These are phyloP conservation scores for Melipona bicolor DNA, from an alignment of 2,888 invertebrate genomes.

Conservation along the genomic window DNA sequence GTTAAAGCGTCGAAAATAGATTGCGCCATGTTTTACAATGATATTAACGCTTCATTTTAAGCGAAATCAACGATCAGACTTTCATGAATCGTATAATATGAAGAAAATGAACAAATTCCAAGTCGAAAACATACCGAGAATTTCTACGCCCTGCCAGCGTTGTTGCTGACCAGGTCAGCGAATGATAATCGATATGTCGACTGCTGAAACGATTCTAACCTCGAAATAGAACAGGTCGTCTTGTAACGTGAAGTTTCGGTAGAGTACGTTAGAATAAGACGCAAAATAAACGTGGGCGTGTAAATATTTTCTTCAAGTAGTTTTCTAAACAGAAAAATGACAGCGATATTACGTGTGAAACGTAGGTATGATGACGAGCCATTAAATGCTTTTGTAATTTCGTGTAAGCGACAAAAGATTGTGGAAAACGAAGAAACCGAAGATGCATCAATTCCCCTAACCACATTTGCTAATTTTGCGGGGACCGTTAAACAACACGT, in stretches of 20 bases:
- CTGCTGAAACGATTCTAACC: conserved; percentile 55
- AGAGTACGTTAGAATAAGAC: not conserved
- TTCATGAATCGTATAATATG: conserved; percentile 57
- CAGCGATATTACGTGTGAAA: conserved; percentile 90
- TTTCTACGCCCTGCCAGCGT: conserved; percentile 67
- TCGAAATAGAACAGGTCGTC: not conserved
- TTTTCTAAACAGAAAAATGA: conserved; percentile 78
- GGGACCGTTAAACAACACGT: conserved; percentile 90
- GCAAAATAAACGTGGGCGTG: not conserved
- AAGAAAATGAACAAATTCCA: conserved; percentile 57
- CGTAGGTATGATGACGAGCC: conserved; percentile 90
- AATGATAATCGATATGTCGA: conserved; percentile 68
- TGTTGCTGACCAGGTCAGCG: conserved; percentile 65
- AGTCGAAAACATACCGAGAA: conserved; percentile 70
- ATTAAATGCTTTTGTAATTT: conserved; percentile 88
- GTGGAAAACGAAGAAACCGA: conserved; percentile 77
- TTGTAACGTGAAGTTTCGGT: not conserved
- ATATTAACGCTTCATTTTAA: conserved; percentile 67
- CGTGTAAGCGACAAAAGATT: conserved; percentile 89
- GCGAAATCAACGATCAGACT: conserved; percentile 36
- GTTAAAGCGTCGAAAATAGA: conserved; percentile 82
- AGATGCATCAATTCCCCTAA: conserved; percentile 82
- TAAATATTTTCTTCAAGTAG: not conserved
- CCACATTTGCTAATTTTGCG: conserved; percentile 89
- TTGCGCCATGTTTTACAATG: conserved; percentile 77